Evolutionary conservation across 2,888 invertebrate species (phyloP), one percentile per base, ranked within the genome.

Genomic region (Aromia moschata): DNA sequence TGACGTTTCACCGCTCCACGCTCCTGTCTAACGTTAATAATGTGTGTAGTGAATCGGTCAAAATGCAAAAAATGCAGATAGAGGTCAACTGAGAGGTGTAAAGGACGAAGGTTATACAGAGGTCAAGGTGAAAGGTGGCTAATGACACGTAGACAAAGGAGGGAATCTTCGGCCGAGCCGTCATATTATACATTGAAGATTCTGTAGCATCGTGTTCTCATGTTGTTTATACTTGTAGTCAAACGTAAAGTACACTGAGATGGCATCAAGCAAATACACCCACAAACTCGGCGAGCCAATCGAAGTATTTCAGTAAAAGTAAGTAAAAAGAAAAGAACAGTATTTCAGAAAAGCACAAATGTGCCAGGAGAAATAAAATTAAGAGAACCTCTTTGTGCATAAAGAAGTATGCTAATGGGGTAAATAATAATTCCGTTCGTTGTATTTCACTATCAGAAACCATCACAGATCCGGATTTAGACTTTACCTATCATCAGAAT

Each of bases 121-220:
- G 80, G 80, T 79, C 64, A 72, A 56, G 72, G 78, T 55, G 56
- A 62, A 54, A 44, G 58, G 49, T 59, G 58, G 77, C 75, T 70
- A 72, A 89, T 89, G 89, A 87, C 89, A 90, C 90, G 89, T 87
- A 90, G 89, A 90, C 89, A 90, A 87, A 86, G 86, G 87, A 88
- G 87, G 85, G 79, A 74, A 65, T 72, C 78, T 73, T 79, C 79
- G 79, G 80, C 80, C 80, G 80, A 81, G 81, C 81, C 80, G 80
- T 80, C 80, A 77, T 73, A 60, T 70, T 59, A 60, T 58, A 64
- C 56, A 61, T 62, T 44, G 57, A 52, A 59, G 49, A 49, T 54
- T 47, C 57, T 56, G 49, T 56, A 56, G 62, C 56, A 58, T 47
- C 45, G 57, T 53, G 65, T 65, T 62, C 53, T 17, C 41, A 36